Conservation (phyloP, 2,888 invertebrate species). For the Apodemia hepburni region DNA sequence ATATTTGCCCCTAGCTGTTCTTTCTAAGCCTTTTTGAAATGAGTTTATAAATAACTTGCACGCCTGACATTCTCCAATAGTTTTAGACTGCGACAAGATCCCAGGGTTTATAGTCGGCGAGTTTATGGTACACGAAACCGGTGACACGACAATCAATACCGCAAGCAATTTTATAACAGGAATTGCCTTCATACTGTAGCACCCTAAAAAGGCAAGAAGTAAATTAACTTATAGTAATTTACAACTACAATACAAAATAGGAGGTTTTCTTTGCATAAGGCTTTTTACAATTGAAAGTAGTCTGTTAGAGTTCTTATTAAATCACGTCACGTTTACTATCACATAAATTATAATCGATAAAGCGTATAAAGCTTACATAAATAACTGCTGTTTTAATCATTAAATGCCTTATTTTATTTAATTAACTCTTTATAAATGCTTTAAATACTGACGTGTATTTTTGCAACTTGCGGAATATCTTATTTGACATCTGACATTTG, state of each 20-base stretch:
- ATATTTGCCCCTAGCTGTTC: slow-evolving; percentile 92
- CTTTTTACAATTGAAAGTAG: neutral
- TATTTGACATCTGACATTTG: slow-evolving; percentile 18
- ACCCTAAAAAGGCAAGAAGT: slow-evolving; percentile 40
- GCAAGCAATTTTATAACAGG: slow-evolving; percentile 25
- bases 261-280: neutral
- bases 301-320: neutral
- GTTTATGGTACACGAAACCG: slow-evolving; percentile 41
- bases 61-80: slow-evolving; percentile 88
- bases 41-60: slow-evolving; percentile 88
- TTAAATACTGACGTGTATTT: slow-evolving; percentile 64
- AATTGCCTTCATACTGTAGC: slow-evolving; percentile 39
- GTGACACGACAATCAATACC: slow-evolving; percentile 34
- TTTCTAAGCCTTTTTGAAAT: slow-evolving; percentile 89
- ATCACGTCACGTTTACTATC: neutral
- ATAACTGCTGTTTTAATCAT: slow-evolving; percentile 11
- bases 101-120: slow-evolving; percentile 48
- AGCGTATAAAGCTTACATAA: slow-evolving; percentile 7
- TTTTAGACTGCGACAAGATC: slow-evolving; percentile 56
- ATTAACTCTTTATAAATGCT: slow-evolving; percentile 33
- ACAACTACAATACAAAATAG: neutral
- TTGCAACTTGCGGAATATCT: slow-evolving; percentile 43
- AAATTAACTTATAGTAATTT: neutral
- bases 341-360: neutral
- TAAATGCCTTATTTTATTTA: slow-evolving; percentile 22